Conservation (phyloP, 30 jellyfish, hydroid and myxozoan genomes). For the Turritopsis rubra region DNA sequence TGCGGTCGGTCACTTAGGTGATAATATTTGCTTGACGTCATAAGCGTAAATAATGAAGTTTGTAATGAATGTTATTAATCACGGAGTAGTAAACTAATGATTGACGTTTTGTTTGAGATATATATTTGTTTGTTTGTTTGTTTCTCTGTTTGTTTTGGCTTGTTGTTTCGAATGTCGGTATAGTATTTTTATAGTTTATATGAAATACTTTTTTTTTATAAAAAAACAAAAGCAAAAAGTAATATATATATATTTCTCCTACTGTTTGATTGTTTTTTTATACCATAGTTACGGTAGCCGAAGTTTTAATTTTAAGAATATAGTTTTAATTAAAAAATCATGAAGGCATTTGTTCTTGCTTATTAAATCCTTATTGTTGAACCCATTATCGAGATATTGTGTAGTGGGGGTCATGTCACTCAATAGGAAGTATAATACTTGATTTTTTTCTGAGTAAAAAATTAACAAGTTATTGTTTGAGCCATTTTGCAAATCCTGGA, state of each 20-base stretch:
- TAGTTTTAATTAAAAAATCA: neutral
- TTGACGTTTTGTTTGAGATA: neutral
- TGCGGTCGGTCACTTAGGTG: neutral
- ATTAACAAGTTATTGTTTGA: too few relatives aligned
- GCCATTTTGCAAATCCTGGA: too few relatives aligned
- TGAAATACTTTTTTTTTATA: neutral
- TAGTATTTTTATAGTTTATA: neutral
- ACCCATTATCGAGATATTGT: too few relatives aligned
- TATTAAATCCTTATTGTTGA: too few relatives aligned
- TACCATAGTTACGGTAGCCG: neutral
- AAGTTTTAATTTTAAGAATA: neutral
- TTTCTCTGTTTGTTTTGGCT: too few relatives aligned
- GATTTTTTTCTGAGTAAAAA: too few relatives aligned
- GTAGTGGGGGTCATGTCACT: too few relatives aligned
- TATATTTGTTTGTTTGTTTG: neutral
- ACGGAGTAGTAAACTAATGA: too few relatives aligned
- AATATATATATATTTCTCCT: neutral
- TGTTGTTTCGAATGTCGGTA: too few relatives aligned
- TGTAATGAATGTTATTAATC: too few relatives aligned
- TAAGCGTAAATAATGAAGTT: neutral
- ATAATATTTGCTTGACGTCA: neutral
- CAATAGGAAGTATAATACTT: too few relatives aligned
- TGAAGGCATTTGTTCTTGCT: too few relatives aligned
- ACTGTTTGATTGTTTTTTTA: neutral
- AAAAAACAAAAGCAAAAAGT: neutral